Evolutionary conservation across 2,113 vertebrate genomes (phyloP), one percentile per base, ranked within the genome.

Genomic region (Progne subis): DNA sequence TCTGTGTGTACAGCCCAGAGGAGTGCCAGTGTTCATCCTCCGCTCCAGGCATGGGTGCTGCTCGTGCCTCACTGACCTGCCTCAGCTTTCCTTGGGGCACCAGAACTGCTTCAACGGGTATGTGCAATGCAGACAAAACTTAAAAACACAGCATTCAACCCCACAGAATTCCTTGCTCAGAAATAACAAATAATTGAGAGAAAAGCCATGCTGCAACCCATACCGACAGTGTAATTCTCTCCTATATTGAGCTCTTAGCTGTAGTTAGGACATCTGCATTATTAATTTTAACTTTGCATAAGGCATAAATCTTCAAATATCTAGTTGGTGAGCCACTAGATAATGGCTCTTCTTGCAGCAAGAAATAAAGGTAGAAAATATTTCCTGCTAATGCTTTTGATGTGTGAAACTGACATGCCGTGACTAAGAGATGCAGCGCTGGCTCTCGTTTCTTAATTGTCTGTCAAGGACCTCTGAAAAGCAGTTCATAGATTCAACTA

Each of bases 221-320:
- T 0, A 3, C 18, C 0, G 0, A 39, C 3, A 14, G 20, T 19
- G 8, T 34, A 39, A 47, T 59, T 64, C 55, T 69, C 55, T 69
- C 15, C 5, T 29, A 2, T 44, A 11, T 11, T 50, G 47, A 64
- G 11, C 28, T 52, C 69, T 69, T 49, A 56, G 47, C 17, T 31
- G 25, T 55, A 46, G 49, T 26, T 44, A 76, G 12, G 44, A 29
- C 18, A 75, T 7, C 10, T 32, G 32, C 5, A 0, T 56, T 52
- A 28, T n/a, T 47, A 39, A 64, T 56, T 92, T 88, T 41, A 44
- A 64, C 14, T 83, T 77, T 26, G 5, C 32, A 26, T 80, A 31
- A 83, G 21, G 21, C 17, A 56, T 39, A 91, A 46, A 18, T 17
- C 9, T 63, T 29, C 82, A 68, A 47, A 68, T 86, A 52, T 43